Evolutionary conservation across 2,888 invertebrate species (phyloP).

Genomic region (Drosophila phalerata): DNA sequence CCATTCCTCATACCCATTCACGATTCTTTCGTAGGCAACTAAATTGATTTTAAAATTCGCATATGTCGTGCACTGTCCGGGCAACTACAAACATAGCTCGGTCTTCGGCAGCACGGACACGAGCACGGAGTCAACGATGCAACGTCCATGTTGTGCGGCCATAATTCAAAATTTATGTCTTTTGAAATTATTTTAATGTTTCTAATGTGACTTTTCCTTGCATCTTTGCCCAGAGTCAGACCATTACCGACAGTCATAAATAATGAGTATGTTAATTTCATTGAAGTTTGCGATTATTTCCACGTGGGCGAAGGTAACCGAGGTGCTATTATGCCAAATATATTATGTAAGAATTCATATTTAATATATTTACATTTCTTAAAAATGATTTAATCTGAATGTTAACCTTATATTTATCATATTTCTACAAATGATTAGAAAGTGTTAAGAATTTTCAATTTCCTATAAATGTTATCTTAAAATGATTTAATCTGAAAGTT

Average conservation of each 20-base stretch:
- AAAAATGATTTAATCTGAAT: too few relatives aligned
- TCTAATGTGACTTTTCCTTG: conserved; percentile 69
- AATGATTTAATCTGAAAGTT: too few relatives aligned
- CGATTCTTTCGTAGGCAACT: conserved; percentile 1
- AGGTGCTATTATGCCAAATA: not conserved
- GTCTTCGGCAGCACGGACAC: conserved; percentile 4
- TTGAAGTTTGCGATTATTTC: conserved; percentile 34
- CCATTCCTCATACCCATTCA: not conserved
- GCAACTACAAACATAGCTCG: not conserved
- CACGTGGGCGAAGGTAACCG: conserved; percentile 29
- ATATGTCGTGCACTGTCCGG: conserved; percentile 34
- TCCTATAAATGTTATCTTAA: too few relatives aligned
- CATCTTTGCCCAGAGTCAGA: conserved; percentile 38
- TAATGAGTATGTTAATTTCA: conserved; percentile 67
- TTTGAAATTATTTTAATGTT: conserved; percentile 81
- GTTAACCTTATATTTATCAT: too few relatives aligned
- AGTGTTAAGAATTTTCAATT: too few relatives aligned
- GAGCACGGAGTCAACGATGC: conserved; percentile 2
- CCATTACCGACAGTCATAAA: conserved; percentile 48
- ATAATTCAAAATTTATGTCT: conserved; percentile 80
- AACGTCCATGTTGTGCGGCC: conserved; percentile 67
- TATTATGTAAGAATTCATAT: too few relatives aligned
- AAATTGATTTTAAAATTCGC: conserved; percentile 75
- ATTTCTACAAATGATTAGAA: too few relatives aligned
- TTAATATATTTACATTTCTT: too few relatives aligned